Evolutionary conservation across 2,888 invertebrate genomes (phyloP).

Genomic region (Plemyria rubiginata): DNA sequence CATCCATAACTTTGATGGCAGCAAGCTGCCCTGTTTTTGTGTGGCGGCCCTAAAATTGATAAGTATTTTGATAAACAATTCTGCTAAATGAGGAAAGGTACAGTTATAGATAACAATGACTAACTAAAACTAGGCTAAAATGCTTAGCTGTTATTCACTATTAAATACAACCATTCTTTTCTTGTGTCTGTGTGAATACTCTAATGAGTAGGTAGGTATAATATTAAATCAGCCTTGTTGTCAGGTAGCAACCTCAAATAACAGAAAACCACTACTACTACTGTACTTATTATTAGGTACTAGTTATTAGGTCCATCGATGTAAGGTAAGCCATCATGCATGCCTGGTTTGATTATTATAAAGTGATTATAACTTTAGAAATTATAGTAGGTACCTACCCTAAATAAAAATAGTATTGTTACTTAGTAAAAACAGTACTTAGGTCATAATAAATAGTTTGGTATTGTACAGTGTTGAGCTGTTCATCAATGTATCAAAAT

Average conservation of each 20-base stretch:
- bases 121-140: conserved; percentile 7
- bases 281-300: too few species aligned
- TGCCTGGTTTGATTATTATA: background rate
- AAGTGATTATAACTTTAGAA: background rate
- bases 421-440: too few species aligned
- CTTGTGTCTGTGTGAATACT: background rate
- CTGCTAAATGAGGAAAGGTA: conserved; percentile 16
- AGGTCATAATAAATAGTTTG: too few species aligned
- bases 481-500: conserved; percentile 16
- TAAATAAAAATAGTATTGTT: too few species aligned
- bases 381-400: background rate
- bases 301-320: background rate
- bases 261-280: background rate
- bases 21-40: conserved; percentile 99
- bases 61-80: conserved; percentile 24
- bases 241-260: background rate
- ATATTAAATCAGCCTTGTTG: too few species aligned
- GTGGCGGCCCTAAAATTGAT: conserved; percentile 93
- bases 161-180: background rate
- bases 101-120: conserved; percentile 13
- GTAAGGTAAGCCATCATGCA: background rate
- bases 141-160: background rate
- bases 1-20: conserved; percentile 99
- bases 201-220: too few species aligned
- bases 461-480: background rate